Evolutionary conservation across 2,888 invertebrate species (phyloP).

Genomic region (Cantharis nigra): DNA sequence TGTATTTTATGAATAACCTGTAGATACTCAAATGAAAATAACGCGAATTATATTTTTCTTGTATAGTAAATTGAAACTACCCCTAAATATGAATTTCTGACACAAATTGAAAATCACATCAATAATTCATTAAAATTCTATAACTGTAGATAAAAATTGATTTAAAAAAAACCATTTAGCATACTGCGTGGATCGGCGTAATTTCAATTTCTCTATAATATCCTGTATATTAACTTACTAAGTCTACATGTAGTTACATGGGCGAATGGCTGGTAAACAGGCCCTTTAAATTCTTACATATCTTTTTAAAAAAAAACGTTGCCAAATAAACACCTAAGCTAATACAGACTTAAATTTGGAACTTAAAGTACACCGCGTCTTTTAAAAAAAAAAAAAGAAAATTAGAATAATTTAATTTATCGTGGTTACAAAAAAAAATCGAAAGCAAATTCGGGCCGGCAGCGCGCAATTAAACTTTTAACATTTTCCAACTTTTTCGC

Average conservation of each 20-base stretch:
- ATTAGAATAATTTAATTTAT: slow-evolving; percentile 2
- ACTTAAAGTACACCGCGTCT: slow-evolving; percentile 8
- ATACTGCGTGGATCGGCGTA: slow-evolving; percentile 42
- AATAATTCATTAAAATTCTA: slow-evolving; percentile 13
- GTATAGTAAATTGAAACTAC: slow-evolving; percentile 36
- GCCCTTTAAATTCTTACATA: slow-evolving; percentile 43
- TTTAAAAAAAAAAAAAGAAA: neutral
- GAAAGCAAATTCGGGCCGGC: slow-evolving; percentile 1
- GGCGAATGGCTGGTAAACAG: slow-evolving; percentile 40
- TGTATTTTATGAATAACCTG: slow-evolving; percentile 41
- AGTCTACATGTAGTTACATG: slow-evolving; percentile 38
- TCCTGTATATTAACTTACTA: slow-evolving; percentile 40
- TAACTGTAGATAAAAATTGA: slow-evolving; percentile 16
- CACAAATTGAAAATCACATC: slow-evolving; percentile 16
- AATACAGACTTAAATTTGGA: slow-evolving; percentile 22
- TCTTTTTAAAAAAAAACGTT: slow-evolving; percentile 38
- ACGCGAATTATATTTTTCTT: slow-evolving; percentile 44
- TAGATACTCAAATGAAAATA: slow-evolving; percentile 30
- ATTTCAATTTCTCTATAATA: slow-evolving; percentile 43
- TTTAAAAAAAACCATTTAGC: slow-evolving; percentile 39
- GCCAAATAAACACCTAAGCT: slow-evolving; percentile 17
- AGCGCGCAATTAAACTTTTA: neutral
- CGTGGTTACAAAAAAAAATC: slow-evolving; percentile 1
- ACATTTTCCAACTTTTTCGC: neutral
- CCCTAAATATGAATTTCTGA: slow-evolving; percentile 26